Conservation (phyloP, 2,113 vertebrate genomes). For the Sinocyclocheilus grahami region DNA sequence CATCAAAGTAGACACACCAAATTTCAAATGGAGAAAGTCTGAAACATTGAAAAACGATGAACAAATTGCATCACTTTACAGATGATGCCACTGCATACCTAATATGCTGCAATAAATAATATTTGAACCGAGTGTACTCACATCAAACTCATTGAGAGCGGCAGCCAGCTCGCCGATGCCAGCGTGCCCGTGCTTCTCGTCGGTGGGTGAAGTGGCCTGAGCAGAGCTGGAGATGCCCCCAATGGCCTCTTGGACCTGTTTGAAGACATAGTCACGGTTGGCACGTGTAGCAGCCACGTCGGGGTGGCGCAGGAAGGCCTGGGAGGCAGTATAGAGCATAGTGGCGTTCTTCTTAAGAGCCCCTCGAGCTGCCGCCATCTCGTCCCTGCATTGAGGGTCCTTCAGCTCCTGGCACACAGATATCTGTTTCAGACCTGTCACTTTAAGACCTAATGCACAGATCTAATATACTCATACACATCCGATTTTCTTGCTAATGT, state of each 20-base stretch:
- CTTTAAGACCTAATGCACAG: background rate
- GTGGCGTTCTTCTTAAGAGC: constrained; percentile 98
- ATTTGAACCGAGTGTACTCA: constrained; percentile 74
- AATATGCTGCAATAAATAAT: background rate
- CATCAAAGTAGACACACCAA: background rate
- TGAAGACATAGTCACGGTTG: constrained; percentile 98
- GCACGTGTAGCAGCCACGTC: constrained; percentile 95
- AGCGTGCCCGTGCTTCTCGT: constrained; percentile 94
- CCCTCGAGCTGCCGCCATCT: constrained; percentile 96
- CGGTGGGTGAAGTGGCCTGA: constrained; percentile 92
- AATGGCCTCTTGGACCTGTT: constrained; percentile 97
- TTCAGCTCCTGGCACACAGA: constrained; percentile 86
- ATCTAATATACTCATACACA: background rate
- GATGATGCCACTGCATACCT: background rate
- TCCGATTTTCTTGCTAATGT: background rate
- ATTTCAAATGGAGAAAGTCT: background rate
- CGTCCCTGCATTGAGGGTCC: constrained; percentile 95
- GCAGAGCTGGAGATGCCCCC: constrained; percentile 95
- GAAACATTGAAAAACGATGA: background rate
- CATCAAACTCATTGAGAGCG: constrained; percentile 97
- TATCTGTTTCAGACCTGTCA: background rate
- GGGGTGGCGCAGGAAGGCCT: constrained; percentile 95
- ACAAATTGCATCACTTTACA: background rate
- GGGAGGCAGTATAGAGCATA: constrained; percentile 96
- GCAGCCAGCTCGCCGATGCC: constrained; percentile 97